A percentile compares a stretch with the other conserved stretches of the same genome.
Evolutionary conservation across 2,113 vertebrate genomes (phyloP).

Genomic region (Dolichotis patagonum): DNA sequence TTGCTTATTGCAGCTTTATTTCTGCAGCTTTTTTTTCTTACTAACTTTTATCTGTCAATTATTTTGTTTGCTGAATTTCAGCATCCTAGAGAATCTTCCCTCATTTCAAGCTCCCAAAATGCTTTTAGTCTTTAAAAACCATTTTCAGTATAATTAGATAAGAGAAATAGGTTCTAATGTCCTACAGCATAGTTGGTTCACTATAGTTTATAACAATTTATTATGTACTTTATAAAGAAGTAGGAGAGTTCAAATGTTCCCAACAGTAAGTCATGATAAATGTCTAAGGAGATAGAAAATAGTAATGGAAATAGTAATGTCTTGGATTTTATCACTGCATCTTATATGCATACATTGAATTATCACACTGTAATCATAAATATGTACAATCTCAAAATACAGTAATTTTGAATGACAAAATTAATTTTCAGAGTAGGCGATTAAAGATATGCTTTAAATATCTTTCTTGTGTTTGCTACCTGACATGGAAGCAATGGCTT

Average conservation of each 20-base stretch:
- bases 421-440: conserved; percentile 2
- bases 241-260: neutral
- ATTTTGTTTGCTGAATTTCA: neutral
- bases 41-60: conserved; percentile 8
- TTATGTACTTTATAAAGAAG: neutral
- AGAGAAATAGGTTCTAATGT: neutral
- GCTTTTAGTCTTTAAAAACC: conserved; percentile 22
- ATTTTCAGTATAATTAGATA: neutral
- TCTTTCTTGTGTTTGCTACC: neutral
- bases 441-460: neutral
- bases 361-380: neutral
- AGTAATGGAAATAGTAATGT: neutral
- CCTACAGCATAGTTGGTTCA: too few species aligned
- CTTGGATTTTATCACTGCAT: too few species aligned
- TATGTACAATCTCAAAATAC: neutral
- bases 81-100: neutral
- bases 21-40: neutral
- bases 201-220: neutral
- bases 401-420: neutral
- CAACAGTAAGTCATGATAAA: neutral
- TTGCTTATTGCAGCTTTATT: neutral
- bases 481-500: neutral
- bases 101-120: conserved; percentile 1
- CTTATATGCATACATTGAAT: neutral
- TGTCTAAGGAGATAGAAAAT: neutral